A percentile compares a stretch with the other conserved stretches of the same genome.
Conservation (phyloP, 2,113 vertebrate species). For the Silurus meridionalis region DNA sequence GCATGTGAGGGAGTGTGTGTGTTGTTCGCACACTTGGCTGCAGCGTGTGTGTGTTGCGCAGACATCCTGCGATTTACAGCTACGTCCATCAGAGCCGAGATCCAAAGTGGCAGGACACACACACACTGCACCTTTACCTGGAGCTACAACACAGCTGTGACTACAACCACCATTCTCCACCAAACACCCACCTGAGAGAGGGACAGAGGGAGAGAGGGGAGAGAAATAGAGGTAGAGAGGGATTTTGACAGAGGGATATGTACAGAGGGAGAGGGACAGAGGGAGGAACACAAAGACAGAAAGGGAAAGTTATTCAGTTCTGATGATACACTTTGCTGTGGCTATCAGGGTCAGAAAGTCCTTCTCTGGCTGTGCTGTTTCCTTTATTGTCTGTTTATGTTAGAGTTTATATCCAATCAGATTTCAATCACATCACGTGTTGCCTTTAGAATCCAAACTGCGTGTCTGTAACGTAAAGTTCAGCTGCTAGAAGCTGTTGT, state of each 20-base stretch:
- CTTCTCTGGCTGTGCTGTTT: too few relatives aligned
- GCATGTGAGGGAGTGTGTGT: conserved; percentile 82
- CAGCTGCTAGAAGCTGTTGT: too few relatives aligned
- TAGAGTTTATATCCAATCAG: too few relatives aligned
- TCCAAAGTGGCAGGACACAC: conserved; percentile 78
- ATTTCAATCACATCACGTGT: too few relatives aligned
- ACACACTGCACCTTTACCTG: conserved; percentile 81
- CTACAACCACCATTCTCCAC: conserved; percentile 84
- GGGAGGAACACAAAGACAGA: too few relatives aligned
- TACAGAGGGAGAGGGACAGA: neutral
- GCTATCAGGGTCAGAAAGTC: too few relatives aligned
- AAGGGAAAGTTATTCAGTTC: too few relatives aligned
- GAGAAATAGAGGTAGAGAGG: neutral
- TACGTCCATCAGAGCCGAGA: conserved; percentile 76
- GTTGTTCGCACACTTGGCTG: conserved; percentile 85
- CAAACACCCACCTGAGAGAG: conserved; percentile 76
- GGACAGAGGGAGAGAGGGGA: neutral
- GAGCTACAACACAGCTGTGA: conserved; percentile 81
- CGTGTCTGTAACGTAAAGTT: too few relatives aligned
- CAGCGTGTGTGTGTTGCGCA: conserved; percentile 80
- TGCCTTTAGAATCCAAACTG: too few relatives aligned
- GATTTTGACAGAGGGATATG: neutral
- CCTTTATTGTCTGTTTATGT: too few relatives aligned
- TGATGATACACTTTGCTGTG: too few relatives aligned
- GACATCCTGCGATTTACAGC: conserved; percentile 80